Evolutionary conservation across 2,113 vertebrate genomes (phyloP).

Genomic region (Gopherus flavomarginatus): DNA sequence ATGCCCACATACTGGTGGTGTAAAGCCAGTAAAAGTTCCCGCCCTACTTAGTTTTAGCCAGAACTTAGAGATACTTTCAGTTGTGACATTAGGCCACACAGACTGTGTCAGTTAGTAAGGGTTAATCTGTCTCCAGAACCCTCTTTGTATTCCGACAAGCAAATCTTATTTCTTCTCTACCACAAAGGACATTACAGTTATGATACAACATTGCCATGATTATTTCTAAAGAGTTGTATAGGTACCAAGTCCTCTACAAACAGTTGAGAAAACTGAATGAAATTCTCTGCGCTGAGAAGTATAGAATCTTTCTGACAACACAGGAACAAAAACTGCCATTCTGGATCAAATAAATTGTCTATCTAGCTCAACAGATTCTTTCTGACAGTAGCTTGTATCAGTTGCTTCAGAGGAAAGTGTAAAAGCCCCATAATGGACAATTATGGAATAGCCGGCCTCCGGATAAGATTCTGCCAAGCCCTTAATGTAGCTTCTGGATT

Average conservation of each 20-base stretch:
- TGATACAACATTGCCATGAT: accelerated
- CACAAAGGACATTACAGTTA: accelerated
- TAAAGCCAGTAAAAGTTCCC: neutral
- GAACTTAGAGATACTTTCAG: neutral
- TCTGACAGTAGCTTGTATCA: neutral
- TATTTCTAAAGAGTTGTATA: accelerated
- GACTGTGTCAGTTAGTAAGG: neutral
- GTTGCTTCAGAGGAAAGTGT: neutral
- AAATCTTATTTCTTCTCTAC: neutral
- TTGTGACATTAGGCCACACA: accelerated
- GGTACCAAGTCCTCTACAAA: neutral
- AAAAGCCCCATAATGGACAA: neutral
- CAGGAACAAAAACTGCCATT: neutral
- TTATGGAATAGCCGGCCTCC: neutral
- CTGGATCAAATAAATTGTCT: neutral
- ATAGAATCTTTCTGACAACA: neutral
- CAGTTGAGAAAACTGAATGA: neutral
- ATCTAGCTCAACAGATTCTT: neutral
- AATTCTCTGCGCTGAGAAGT: neutral
- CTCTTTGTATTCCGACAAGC: neutral
- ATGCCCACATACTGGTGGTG: accelerated
- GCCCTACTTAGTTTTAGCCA: accelerated
- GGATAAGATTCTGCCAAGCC: too few species aligned
- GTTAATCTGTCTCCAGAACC: neutral
- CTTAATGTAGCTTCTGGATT: neutral